These are phyloP conservation scores for Coryphaenoides rupestris DNA, from an alignment of 2,113 vertebrate species.

Conservation along the genomic window DNA sequence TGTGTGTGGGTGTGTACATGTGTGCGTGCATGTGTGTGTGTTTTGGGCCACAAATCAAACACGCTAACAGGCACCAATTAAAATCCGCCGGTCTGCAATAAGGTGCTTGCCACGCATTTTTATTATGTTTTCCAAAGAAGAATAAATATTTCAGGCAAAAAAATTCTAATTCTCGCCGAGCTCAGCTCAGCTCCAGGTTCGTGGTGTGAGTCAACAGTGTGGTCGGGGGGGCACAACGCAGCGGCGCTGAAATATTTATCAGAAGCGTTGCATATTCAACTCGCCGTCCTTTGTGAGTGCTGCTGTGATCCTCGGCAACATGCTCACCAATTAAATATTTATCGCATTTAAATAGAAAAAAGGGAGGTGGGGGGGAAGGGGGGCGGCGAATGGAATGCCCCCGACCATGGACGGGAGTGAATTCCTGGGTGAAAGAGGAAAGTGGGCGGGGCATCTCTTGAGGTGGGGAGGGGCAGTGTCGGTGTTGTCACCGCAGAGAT, in stretches of 20 bases:
- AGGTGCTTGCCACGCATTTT: conserved; percentile 20
- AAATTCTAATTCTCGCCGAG: conserved; percentile 73
- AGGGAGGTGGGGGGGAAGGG: conserved; percentile 29
- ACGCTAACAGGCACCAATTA: neutral
- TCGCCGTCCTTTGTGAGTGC: conserved; percentile 71
- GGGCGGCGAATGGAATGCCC: conserved; percentile 27
- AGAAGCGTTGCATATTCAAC: conserved; percentile 75
- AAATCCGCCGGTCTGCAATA: neutral
- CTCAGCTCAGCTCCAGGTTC: conserved; percentile 71
- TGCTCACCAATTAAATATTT: conserved; percentile 78
- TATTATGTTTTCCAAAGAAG: conserved; percentile 53
- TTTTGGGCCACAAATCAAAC: conserved; percentile 25
- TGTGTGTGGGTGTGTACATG: conserved; percentile 9
- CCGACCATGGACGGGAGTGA: conserved; percentile 5
- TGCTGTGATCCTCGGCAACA: conserved; percentile 76
- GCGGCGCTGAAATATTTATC: conserved; percentile 79
- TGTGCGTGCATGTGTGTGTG: conserved; percentile 28
- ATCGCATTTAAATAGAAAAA: conserved; percentile 77
- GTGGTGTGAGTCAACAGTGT: conserved; percentile 59
- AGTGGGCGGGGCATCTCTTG: conserved; percentile 48
- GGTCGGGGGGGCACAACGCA: conserved; percentile 58
- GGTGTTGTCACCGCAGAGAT: conserved; percentile 59
- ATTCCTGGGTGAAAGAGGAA: conserved; percentile 21
- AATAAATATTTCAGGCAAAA: conserved; percentile 73
- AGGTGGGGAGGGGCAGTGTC: conserved; percentile 43